Percentiles rank a stretch among this genome's conserved stretches.
Conservation (phyloP, 1,140 invertebrate genomes). For the Colletes latitarsis region DNA sequence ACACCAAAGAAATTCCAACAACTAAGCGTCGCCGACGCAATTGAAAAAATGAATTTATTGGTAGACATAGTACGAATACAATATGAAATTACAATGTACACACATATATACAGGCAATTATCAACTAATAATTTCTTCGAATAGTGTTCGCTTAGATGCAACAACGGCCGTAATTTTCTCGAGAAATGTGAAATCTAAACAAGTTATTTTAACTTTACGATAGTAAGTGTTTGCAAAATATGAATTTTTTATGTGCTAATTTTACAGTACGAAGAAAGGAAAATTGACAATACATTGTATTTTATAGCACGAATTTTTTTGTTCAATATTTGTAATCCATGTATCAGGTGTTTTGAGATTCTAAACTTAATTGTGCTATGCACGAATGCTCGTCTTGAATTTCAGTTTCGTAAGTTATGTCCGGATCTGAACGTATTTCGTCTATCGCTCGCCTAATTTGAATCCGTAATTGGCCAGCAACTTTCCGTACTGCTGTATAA, state of each 20-base stretch:
- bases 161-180: no score
- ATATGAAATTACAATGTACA: neutral
- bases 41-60: neutral
- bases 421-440: conserved; percentile 58
- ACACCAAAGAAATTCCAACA: no score
- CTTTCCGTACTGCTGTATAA: conserved; percentile 70
- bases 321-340: conserved; percentile 9
- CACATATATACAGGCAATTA: neutral
- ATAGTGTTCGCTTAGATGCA: no score
- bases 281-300: conserved; percentile 33
- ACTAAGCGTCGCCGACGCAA: no score
- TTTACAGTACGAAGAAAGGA: conserved; percentile 33
- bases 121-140: no score
- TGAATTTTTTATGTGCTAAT: neutral
- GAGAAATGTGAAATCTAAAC: neutral
- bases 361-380: conserved; percentile 67
- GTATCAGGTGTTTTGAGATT: conserved; percentile 65
- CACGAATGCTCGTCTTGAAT: conserved; percentile 53
- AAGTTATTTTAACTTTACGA: conserved; percentile 6
- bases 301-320: conserved; percentile 14
- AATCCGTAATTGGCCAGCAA: conserved; percentile 71
- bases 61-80: no score
- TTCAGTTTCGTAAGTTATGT: conserved; percentile 48
- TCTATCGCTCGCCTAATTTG: conserved; percentile 70
- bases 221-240: conserved; percentile 14